Base-by-base conservation (phyloP, 2,888 invertebrate genomes). In the Lamellibrachia columna region DNA sequence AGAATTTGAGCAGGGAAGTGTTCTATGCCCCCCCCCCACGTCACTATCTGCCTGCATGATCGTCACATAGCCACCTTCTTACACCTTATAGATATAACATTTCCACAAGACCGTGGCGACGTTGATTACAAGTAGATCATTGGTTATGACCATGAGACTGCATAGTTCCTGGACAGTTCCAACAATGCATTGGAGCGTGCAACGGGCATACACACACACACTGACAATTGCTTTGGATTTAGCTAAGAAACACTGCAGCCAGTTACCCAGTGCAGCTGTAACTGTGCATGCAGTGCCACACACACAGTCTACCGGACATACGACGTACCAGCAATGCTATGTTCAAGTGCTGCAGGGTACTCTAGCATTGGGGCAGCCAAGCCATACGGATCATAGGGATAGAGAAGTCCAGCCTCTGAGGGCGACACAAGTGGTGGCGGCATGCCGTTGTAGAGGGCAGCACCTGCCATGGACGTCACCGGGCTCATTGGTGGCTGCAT, bases 391-490 rank as follows among this genome's bases (percentile, higher is more conserved):
- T 92, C 93, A 90, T 93, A 93, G 28, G 93, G 93, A 91, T 94
- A 94, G n/a, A 94, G 55, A 53, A 94, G 92, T 28, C 92, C 92
- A 97, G 98, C 98, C 92, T 98, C 98, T 94, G 96, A 93, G 97
- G 97, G 95, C 97, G 98, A 96, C 92, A 97, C 95, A 91, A 97
- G 97, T 91, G 98, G 97, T 92, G 98, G 97, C 8, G 97, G 97
- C 75, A 97, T 95, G 52, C 95, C 95, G 93, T 95, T 95, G 91
- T 96, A 93, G 92, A 95, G 22, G 53, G 91, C 60, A 22, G 92
- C 90, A 28, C 55, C 75, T n/a, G 92, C 75, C 28, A 93, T 92
- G 52, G 92, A 90, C 40, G 92, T 91, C 90, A 92, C 75, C 52
- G 93, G 28, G 3, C 40, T 40, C 55, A 91, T 55, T 53, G 91